Evolutionary conservation across 1,140 invertebrate species (phyloP).

Genomic region (Halotydeus destructor): DNA sequence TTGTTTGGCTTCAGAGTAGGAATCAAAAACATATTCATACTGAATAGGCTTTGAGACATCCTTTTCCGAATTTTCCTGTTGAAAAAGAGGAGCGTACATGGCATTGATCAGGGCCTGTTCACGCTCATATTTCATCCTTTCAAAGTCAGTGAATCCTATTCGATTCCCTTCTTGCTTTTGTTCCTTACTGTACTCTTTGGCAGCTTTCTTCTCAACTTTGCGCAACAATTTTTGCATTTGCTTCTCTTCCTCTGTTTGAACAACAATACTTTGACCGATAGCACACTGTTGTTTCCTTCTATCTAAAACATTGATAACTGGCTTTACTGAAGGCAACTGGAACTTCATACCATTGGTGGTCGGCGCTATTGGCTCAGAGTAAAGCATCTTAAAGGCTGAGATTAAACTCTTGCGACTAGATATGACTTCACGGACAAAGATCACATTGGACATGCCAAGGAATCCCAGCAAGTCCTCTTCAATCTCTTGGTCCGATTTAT

Average conservation of each 20-base stretch:
- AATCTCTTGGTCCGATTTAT: no score
- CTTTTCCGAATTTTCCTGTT: no score
- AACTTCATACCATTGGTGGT: no score
- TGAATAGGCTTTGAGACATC: constrained; percentile 23
- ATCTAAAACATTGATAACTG: background rate
- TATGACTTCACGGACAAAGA: no score
- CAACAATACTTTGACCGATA: constrained; percentile 4
- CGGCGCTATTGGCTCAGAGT: no score
- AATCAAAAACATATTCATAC: constrained; percentile 70
- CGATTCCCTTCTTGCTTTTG: constrained; percentile 5
- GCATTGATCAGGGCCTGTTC: constrained; percentile 17
- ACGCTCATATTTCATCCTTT: constrained; percentile 1
- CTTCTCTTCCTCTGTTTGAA: constrained; percentile 14
- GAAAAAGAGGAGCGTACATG: constrained; percentile 24
- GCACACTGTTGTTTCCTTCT: background rate
- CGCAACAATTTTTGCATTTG: constrained; percentile 10
- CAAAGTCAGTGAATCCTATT: background rate
- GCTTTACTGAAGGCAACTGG: no score
- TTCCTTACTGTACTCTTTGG: constrained; percentile 8
- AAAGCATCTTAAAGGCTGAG: no score
- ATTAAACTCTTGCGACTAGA: no score
- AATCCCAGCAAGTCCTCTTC: no score
- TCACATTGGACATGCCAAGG: no score
- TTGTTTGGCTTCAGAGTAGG: constrained; percentile 40
- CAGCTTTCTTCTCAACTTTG: constrained; percentile 14